phyloP scores from a whole-genome alignment of 2,797 vertebrate genomes.

The Ctenosaura bakeri region DNA sequence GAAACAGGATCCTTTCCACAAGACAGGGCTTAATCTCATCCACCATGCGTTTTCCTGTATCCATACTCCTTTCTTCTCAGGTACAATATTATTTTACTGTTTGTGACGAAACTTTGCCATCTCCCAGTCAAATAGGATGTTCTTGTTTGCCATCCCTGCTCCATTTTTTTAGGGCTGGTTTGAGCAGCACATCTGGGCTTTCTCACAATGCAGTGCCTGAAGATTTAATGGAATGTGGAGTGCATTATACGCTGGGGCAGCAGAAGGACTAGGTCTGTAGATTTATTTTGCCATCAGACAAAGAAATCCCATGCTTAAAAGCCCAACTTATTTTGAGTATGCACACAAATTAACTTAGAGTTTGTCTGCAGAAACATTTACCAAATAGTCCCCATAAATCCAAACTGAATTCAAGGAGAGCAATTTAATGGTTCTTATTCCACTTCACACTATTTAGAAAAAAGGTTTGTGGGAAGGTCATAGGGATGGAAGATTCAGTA shows the following conservation, averaged over 20 bases:
- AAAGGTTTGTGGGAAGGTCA: neutral
- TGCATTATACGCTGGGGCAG: neutral
- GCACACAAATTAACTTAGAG: neutral
- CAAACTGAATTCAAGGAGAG: neutral
- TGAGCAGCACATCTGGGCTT: neutral
- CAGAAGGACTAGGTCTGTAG: neutral
- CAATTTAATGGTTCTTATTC: neutral
- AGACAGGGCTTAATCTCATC: neutral
- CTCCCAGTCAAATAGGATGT: neutral
- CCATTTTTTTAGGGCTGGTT: neutral
- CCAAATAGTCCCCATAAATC: neutral
- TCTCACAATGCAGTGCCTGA: neutral
- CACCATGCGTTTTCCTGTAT: neutral
- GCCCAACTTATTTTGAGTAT: neutral
- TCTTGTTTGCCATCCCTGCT: neutral
- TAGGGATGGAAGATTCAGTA: neutral
- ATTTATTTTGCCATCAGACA: neutral
- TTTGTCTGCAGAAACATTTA: neutral
- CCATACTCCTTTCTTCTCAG: neutral
- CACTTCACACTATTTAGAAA: no score
- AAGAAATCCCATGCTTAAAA: no score
- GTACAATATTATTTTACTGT: neutral
- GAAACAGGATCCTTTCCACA: neutral
- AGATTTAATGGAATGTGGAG: neutral
- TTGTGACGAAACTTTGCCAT: neutral